Evolutionary conservation across 1,140 invertebrate genomes (phyloP).

Genomic region (Ooceraea biroi): DNA sequence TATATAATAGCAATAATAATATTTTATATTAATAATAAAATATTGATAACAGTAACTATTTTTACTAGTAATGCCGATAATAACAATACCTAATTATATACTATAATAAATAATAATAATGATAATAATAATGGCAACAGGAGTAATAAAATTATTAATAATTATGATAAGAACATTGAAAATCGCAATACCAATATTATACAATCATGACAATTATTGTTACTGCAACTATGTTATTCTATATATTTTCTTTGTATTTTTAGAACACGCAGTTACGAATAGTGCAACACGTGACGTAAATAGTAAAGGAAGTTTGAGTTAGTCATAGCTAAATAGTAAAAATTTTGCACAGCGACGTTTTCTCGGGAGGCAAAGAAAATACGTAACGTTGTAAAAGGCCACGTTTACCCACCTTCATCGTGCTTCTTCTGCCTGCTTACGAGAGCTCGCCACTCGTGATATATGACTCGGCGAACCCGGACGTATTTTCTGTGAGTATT

Average conservation of each 20-base stretch:
- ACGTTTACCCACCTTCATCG: slow-evolving; percentile 65
- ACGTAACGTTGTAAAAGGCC: slow-evolving; percentile 68
- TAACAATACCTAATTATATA: no score
- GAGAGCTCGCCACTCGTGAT: slow-evolving; percentile 70
- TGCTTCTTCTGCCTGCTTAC: slow-evolving; percentile 63
- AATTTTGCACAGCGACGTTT: slow-evolving; percentile 6
- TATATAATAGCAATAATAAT: no score
- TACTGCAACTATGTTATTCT: not conserved
- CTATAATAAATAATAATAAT: no score
- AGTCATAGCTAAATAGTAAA: not conserved
- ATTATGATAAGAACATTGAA: not conserved
- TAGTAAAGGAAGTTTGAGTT: not conserved
- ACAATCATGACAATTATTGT: not conserved
- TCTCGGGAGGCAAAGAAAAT: slow-evolving; percentile 42
- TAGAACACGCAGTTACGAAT: not conserved
- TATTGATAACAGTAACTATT: no score
- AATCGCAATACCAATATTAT: not conserved
- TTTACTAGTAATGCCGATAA: no score
- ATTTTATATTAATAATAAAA: no score
- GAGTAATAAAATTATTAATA: not conserved
- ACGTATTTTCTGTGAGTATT: slow-evolving; percentile 72
- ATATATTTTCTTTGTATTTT: not conserved
- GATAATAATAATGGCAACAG: not conserved
- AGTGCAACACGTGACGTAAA: not conserved
- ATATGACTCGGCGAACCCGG: slow-evolving; percentile 77